These are phyloP conservation scores for Drusus annulatus DNA, from an alignment of 1,140 invertebrate species.

Conservation along the genomic window DNA sequence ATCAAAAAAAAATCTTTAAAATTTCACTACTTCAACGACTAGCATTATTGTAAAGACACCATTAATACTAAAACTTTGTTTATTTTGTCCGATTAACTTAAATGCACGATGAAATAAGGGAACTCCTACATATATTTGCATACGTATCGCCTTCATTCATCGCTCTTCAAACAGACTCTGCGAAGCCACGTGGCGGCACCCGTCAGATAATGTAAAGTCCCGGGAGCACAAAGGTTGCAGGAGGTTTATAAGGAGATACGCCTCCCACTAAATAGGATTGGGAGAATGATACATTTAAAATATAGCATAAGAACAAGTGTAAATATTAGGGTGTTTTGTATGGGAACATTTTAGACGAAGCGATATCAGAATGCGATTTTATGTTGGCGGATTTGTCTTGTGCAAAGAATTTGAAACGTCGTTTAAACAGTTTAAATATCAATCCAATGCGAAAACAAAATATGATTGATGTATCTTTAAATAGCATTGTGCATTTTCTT, in stretches of 20 bases:
- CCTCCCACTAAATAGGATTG: conserved; percentile 29
- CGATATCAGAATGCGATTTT: background rate
- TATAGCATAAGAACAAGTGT: conserved; percentile 48
- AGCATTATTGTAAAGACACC: no score
- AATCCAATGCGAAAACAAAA: no score
- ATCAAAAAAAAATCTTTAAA: no score
- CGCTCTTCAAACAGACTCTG: conserved; percentile 49
- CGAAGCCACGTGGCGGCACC: conserved; percentile 17
- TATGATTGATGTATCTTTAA: no score
- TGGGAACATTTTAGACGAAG: conserved; percentile 9
- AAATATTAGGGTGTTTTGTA: conserved; percentile 42
- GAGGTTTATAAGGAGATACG: conserved; percentile 20
- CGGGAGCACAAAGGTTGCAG: conserved; percentile 23
- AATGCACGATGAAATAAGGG: no score
- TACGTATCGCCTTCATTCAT: conserved; percentile 40
- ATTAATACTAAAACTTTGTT: no score
- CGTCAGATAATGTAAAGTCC: conserved; percentile 38
- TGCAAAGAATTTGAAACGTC: no score
- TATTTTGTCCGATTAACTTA: no score
- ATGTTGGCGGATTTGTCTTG: background rate
- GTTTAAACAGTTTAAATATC: no score
- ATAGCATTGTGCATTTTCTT: no score
- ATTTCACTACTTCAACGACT: no score
- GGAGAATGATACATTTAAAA: conserved; percentile 46
- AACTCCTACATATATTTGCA: conserved; percentile 35